Percentiles rank a stretch among this genome's conserved stretches.
phyloP scores from a whole-genome alignment of 2,888 invertebrate species.

The Parnassius mnemosyne region DNA sequence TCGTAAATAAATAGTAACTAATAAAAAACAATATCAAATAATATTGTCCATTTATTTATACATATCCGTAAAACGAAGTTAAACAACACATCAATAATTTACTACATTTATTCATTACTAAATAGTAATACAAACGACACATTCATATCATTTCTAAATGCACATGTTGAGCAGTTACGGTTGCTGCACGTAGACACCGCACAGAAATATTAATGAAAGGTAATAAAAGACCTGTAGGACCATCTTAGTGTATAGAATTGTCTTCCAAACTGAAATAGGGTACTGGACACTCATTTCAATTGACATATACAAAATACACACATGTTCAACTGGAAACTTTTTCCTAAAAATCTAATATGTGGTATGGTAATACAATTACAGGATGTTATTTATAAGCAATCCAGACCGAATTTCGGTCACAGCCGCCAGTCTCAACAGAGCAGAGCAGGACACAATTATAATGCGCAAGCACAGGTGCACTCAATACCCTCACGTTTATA shows the following conservation, averaged over 20 bases:
- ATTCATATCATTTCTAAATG: slow-evolving; percentile 39
- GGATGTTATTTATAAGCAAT: too few species aligned
- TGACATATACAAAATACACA: too few species aligned
- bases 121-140: slow-evolving; percentile 41
- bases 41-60: slow-evolving; percentile 23
- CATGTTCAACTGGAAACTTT: too few species aligned
- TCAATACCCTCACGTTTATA: too few species aligned
- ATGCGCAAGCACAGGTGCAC: too few species aligned
- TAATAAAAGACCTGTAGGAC: neutral
- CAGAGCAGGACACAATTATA: too few species aligned
- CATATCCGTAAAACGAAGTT: slow-evolving; percentile 22
- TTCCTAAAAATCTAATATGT: too few species aligned
- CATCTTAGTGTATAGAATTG: neutral
- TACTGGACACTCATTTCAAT: too few species aligned
- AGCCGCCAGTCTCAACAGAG: too few species aligned
- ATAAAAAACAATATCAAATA: slow-evolving; percentile 11
- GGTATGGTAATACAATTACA: too few species aligned
- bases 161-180: slow-evolving; percentile 38
- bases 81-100: slow-evolving; percentile 36
- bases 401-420: too few species aligned
- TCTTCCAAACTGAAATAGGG: too few species aligned
- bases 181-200: slow-evolving; percentile 21
- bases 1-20: slow-evolving; percentile 4
- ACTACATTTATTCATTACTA: slow-evolving; percentile 42
- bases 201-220: slow-evolving; percentile 3